Evolutionary conservation across 2,113 vertebrate species (phyloP).

Genomic region (Thalassoma bifasciatum): DNA sequence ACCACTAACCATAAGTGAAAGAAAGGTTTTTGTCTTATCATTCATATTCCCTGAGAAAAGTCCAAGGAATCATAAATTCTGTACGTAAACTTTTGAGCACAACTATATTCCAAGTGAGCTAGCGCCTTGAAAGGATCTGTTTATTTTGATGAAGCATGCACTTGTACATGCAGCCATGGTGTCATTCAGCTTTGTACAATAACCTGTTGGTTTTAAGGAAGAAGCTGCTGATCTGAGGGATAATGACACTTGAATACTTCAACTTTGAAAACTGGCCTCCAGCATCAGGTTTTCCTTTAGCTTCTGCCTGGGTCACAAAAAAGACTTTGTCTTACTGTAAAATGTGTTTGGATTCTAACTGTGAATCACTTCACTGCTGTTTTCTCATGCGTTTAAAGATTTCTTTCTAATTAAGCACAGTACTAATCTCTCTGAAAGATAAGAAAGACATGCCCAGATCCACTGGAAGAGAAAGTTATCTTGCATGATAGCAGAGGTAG

Average conservation of each 20-base stretch:
- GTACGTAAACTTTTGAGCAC: no score
- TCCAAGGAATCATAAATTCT: no score
- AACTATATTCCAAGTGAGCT: no score
- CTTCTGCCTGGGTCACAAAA: not conserved
- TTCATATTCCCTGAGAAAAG: no score
- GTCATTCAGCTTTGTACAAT: not conserved
- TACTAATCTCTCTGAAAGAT: not conserved
- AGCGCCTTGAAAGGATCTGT: not conserved
- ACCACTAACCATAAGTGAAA: no score
- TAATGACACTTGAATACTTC: no score
- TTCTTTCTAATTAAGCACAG: no score
- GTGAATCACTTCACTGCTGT: no score
- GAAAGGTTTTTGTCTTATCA: no score
- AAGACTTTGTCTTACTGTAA: not conserved
- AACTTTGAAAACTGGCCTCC: no score
- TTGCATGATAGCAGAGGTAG: not conserved
- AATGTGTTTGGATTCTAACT: not conserved
- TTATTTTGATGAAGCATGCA: not conserved
- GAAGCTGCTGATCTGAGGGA: not conserved
- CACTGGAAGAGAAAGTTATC: not conserved
- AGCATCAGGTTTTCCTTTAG: not conserved
- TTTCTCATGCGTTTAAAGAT: not conserved
- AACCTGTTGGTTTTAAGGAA: not conserved
- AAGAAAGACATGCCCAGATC: not conserved
- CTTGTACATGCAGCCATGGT: not conserved